phyloP scores from a whole-genome alignment of 2,888 invertebrate genomes.

The Pheosia tremula region DNA sequence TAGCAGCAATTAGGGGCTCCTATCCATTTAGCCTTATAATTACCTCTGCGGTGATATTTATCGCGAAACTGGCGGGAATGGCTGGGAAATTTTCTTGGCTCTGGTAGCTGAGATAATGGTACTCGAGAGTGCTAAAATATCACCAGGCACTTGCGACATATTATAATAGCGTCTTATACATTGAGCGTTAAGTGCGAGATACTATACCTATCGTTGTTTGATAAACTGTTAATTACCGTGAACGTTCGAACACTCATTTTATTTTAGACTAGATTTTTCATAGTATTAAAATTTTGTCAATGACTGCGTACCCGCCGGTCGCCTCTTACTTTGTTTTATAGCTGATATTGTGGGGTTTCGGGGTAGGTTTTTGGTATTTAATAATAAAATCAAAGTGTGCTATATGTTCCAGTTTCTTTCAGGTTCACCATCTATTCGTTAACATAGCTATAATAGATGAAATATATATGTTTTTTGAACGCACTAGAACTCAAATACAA shows the following conservation, averaged over 20 bases:
- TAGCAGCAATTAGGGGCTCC: slow-evolving; percentile 43
- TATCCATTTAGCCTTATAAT: slow-evolving; percentile 44
- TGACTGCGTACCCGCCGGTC: too few relatives aligned
- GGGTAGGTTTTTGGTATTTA: too few relatives aligned
- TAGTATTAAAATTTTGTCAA: too few relatives aligned
- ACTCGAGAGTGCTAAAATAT: slow-evolving; percentile 40
- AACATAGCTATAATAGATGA: slow-evolving; percentile 17
- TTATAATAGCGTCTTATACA: slow-evolving; percentile 37
- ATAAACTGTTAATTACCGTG: slow-evolving; percentile 29
- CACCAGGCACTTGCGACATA: slow-evolving; percentile 34
- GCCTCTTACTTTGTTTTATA: too few relatives aligned
- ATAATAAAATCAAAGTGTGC: too few relatives aligned
- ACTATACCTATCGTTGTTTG: slow-evolving; percentile 22
- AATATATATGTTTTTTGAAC: slow-evolving; percentile 20
- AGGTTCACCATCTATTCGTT: too few relatives aligned
- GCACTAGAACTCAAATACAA: slow-evolving; percentile 20
- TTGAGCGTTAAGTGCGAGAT: slow-evolving; percentile 25
- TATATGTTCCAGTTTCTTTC: too few relatives aligned
- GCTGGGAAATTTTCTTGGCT: slow-evolving; percentile 45
- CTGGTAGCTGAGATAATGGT: slow-evolving; percentile 40
- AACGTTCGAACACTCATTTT: slow-evolving; percentile 4
- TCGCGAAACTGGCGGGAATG: slow-evolving; percentile 23
- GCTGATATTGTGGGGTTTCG: too few relatives aligned
- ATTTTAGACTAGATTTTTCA: too few relatives aligned
- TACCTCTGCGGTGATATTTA: slow-evolving; percentile 41